phyloP scores from a whole-genome alignment of 2,797 vertebrate species.

The Scarus forsteni region DNA sequence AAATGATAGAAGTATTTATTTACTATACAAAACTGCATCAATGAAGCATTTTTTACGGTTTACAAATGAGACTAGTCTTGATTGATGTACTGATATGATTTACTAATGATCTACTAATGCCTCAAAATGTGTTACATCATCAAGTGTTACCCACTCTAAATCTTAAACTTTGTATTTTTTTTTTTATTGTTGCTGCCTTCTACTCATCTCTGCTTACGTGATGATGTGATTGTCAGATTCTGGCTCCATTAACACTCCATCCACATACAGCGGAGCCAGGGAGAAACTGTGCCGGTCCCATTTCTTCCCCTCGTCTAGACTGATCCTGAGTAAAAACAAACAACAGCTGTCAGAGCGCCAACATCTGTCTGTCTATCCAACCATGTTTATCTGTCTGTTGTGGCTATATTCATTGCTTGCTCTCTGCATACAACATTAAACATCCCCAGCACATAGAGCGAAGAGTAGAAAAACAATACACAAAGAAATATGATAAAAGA shows the following conservation, averaged over 20 bases:
- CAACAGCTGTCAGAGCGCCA: slow-evolving; percentile 41
- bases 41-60: too few relatives aligned
- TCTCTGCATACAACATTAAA: slow-evolving; percentile 23
- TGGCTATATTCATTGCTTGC: slow-evolving; percentile 29
- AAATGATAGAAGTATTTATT: too few relatives aligned
- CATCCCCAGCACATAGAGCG: slow-evolving; percentile 13
- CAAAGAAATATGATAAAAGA: slow-evolving; percentile 60
- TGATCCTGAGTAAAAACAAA: slow-evolving; percentile 86
- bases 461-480: slow-evolving; percentile 36
- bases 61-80: too few relatives aligned
- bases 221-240: slow-evolving; percentile 96
- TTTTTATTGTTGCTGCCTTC: slow-evolving; percentile 24
- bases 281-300: slow-evolving; percentile 96
- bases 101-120: too few relatives aligned
- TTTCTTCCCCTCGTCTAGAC: slow-evolving; percentile 94
- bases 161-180: too few relatives aligned
- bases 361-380: slow-evolving; percentile 32
- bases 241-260: slow-evolving; percentile 95
- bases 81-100: too few relatives aligned
- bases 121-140: too few relatives aligned
- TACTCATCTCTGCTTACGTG: slow-evolving; percentile 89
- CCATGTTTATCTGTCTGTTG: slow-evolving; percentile 12
- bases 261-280: slow-evolving; percentile 92
- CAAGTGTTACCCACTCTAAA: too few relatives aligned
- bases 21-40: too few relatives aligned